phyloP scores from a whole-genome alignment of 2,888 invertebrate genomes.

The Lycophotia porphyrea region DNA sequence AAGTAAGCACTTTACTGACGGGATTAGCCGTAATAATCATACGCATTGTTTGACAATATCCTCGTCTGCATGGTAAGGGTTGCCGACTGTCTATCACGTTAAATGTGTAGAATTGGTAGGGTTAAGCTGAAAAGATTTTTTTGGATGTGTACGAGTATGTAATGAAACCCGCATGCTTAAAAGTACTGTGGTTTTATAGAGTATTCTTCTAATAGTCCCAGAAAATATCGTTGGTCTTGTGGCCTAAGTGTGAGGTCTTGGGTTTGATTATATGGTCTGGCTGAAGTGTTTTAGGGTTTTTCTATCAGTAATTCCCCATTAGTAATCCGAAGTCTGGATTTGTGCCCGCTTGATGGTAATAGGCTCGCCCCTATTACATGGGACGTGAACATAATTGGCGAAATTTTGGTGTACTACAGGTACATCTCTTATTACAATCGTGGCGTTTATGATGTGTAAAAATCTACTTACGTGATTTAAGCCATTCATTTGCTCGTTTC shows the following conservation, averaged over 20 bases:
- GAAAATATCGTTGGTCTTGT: not conserved
- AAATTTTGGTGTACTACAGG: no score
- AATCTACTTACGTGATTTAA: not conserved
- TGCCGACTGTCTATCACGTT: not conserved
- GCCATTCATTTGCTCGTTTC: not conserved
- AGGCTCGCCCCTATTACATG: not conserved
- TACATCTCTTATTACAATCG: not conserved
- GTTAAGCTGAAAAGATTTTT: not conserved
- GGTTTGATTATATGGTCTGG: not conserved
- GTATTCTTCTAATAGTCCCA: not conserved
- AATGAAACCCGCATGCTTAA: not conserved
- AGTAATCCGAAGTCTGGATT: not conserved
- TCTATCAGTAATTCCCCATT: not conserved
- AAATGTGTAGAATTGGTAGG: not conserved
- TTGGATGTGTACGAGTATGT: not conserved
- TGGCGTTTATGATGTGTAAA: not conserved
- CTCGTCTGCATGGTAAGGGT: conserved; percentile 36
- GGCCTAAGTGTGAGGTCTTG: not conserved
- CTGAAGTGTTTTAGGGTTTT: not conserved
- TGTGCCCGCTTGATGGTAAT: not conserved
- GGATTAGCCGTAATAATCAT: conserved; percentile 69
- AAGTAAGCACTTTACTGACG: conserved; percentile 65
- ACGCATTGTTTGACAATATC: conserved; percentile 70
- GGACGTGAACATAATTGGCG: not conserved
- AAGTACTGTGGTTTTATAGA: not conserved